A percentile compares a stretch with the other conserved stretches of the same genome.
These are phyloP conservation scores for Formica selysi DNA, from an alignment of 1,140 invertebrate genomes.

Conservation along the genomic window DNA sequence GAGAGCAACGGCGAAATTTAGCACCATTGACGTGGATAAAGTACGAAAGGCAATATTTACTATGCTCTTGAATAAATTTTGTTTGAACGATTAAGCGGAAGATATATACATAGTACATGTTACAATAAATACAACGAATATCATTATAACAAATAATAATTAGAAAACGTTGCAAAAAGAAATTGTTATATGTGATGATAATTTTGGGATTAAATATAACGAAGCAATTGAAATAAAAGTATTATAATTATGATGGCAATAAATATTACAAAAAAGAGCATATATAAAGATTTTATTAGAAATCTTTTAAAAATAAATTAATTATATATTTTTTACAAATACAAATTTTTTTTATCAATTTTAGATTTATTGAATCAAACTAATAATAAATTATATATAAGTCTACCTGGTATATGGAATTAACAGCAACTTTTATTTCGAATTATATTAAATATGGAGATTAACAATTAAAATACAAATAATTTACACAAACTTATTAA, in stretches of 20 bases:
- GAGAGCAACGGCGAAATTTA: slow-evolving; percentile 17
- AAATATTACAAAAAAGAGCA: not conserved
- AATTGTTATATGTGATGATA: not conserved
- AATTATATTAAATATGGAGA: slow-evolving; percentile 25
- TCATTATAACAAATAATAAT: not conserved
- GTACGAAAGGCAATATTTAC: slow-evolving; percentile 29
- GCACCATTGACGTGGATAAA: slow-evolving; percentile 13
- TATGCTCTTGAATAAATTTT: slow-evolving; percentile 14
- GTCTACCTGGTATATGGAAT: not conserved
- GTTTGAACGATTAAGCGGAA: not conserved
- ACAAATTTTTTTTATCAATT: not conserved
- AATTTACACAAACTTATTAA: slow-evolving; percentile 40
- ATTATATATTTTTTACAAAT: not conserved
- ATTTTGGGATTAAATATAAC: not conserved
- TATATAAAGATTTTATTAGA: not conserved
- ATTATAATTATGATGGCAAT: not conserved
- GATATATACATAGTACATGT: not conserved
- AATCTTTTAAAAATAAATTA: not conserved
- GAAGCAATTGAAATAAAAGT: not conserved
- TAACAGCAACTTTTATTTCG: slow-evolving; percentile 4
- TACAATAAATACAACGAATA: not conserved
- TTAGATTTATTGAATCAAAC: slow-evolving; percentile 1
- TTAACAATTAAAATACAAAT: slow-evolving; percentile 40
- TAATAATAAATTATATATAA: not conserved
- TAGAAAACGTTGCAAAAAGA: not conserved